A percentile compares a stretch with the other conserved stretches of the same genome.
Conservation (phyloP, 2,888 invertebrate species). For the Hymenopus coronatus region DNA sequence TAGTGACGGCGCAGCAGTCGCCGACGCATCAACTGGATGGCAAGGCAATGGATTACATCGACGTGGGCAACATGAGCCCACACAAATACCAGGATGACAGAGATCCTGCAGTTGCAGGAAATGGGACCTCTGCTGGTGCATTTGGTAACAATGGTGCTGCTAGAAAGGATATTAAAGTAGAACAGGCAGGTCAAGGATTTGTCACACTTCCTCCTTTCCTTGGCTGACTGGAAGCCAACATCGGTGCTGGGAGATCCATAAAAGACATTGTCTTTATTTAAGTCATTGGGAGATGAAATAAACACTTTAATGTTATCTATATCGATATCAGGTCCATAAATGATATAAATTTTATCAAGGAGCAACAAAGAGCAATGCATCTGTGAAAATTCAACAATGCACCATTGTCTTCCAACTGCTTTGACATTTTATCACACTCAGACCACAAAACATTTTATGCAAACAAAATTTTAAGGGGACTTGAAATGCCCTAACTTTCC, state of each 20-base stretch:
- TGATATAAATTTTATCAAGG: too few relatives aligned
- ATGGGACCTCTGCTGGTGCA: background rate
- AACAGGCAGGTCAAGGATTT: slow-evolving; percentile 45
- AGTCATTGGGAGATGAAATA: background rate
- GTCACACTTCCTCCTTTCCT: slow-evolving; percentile 69
- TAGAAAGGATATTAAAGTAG: slow-evolving; percentile 19
- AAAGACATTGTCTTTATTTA: slow-evolving; percentile 22
- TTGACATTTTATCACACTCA: too few relatives aligned
- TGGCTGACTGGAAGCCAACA: slow-evolving; percentile 30
- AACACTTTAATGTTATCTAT: too few relatives aligned
- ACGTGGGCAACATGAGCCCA: slow-evolving; percentile 30
- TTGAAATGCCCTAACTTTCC: too few relatives aligned
- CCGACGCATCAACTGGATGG: slow-evolving; percentile 4
- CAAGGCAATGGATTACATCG: slow-evolving; percentile 32
- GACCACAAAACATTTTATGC: too few relatives aligned
- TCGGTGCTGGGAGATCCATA: slow-evolving; percentile 23
- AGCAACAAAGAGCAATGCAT: too few relatives aligned
- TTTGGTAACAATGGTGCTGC: background rate
- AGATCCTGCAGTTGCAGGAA: background rate
- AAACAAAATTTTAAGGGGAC: too few relatives aligned
- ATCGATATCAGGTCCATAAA: too few relatives aligned
- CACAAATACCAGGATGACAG: slow-evolving; percentile 11
- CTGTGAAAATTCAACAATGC: too few relatives aligned
- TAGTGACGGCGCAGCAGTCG: slow-evolving; percentile 17
- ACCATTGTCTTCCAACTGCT: too few relatives aligned